phyloP scores from a whole-genome alignment of 2,888 invertebrate species.

The Phengaris alcon region DNA sequence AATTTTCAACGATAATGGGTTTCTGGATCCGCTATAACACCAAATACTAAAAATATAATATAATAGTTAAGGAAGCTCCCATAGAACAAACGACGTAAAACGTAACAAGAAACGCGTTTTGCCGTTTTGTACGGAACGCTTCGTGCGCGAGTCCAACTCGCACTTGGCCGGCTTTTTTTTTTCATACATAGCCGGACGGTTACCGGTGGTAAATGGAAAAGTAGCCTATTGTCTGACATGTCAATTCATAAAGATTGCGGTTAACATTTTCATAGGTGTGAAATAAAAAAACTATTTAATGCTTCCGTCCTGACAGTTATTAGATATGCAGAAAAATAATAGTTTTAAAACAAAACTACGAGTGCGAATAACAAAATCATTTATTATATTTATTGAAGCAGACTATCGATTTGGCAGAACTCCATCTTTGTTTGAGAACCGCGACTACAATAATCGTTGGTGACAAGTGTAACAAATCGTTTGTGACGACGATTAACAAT shows the following conservation, averaged over 20 bases:
- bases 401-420: conserved; percentile 16
- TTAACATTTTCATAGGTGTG: neutral
- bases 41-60: too few species aligned
- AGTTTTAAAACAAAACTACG: neutral
- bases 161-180: too few species aligned
- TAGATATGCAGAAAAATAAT: neutral
- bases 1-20: too few species aligned
- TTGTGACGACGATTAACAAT: neutral
- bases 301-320: neutral
- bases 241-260: neutral
- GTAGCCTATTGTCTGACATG: neutral
- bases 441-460: neutral
- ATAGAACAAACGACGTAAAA: too few species aligned
- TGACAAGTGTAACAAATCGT: conserved; percentile 6
- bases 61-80: too few species aligned
- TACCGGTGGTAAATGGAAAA: too few species aligned
- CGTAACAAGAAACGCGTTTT: too few species aligned
- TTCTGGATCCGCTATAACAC: too few species aligned
- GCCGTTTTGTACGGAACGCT: too few species aligned
- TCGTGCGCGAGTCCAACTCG: too few species aligned
- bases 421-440: conserved; percentile 10
- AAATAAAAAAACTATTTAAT: neutral
- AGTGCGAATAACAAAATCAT: neutral
- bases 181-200: too few species aligned
- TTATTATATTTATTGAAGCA: conserved; percentile 6